Base-by-base conservation (phyloP, 2,888 invertebrate species). In the Matsumyia berberina region DNA sequence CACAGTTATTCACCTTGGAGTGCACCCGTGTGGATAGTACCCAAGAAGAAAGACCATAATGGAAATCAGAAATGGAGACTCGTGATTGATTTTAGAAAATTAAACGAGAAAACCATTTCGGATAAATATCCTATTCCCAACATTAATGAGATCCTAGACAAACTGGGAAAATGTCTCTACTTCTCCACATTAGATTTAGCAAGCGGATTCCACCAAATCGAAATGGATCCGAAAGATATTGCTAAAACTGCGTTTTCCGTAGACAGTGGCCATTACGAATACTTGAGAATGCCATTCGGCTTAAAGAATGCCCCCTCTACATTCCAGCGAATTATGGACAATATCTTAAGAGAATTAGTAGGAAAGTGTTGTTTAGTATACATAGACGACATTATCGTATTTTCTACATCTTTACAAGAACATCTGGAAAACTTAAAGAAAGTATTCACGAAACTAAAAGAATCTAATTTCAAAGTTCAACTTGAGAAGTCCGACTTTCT, bases 161-260 rank as follows among this genome's bases (percentile, higher is more conserved):
- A 89, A 72, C 55, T 89, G 33, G 89, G 89, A 0, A 81, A 86
- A 64, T 87, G 87, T 51, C 62, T 87, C 24, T 90, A 88, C 57
- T 90, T 90, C 67, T 87, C 88, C 0, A 88, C 87, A 0, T 55
- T 90, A 5, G 89, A 90, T 67, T 64, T 90, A 5, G 88, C 89
- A 0, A 87, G 86, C 35, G 90, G 89, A 0, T 90, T 89, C 62
- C 88, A 89, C 57, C 90, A 91, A 69, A 89, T 90, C 1, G 87
- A 87, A 39, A 74, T 74, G 57, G 37, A 74, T 9, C 42, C 42
- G 17, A 58, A 55, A 35, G 44, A 73, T 12, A 37, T 62, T 7
- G 4, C 7, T 33, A 74, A 57, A 66, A 66, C 74, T 17, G 66
- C 44, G 11, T 81, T 82, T 37, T 57, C 77, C 1, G 69, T 81